Conservation (phyloP, 1,140 invertebrate species). For the Drusus annulatus region DNA sequence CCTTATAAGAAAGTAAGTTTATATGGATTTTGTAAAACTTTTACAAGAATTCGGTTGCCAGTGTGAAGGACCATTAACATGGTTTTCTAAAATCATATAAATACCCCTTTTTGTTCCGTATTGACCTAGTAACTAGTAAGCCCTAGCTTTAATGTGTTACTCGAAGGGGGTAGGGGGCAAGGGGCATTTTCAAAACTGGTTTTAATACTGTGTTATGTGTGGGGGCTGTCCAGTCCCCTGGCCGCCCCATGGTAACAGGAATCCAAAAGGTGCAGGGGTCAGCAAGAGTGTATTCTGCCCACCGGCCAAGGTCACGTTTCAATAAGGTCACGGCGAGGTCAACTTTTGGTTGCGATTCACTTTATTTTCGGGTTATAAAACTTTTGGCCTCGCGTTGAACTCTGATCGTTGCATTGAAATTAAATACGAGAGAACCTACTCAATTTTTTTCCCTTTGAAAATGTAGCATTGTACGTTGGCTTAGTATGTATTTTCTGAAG, state of each 20-base stretch:
- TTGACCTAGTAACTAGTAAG: conserved; percentile 4
- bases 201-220: not conserved
- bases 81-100: not conserved
- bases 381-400: not conserved
- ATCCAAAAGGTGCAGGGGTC: conserved; percentile 1
- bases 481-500: too few relatives aligned
- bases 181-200: conserved; percentile 15
- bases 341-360: conserved; percentile 11
- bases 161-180: not conserved
- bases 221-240: not conserved
- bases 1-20: too few relatives aligned
- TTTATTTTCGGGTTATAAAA: conserved; percentile 13
- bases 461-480: too few relatives aligned
- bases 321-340: conserved; percentile 20
- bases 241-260: not conserved
- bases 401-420: not conserved
- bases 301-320: conserved; percentile 15
- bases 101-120: not conserved
- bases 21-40: too few relatives aligned
- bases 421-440: too few relatives aligned
- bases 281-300: not conserved
- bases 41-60: too few relatives aligned
- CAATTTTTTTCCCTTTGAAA: too few relatives aligned
- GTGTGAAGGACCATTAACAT: too few relatives aligned
- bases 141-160: not conserved